Base-by-base conservation (phyloP, 2,888 invertebrate genomes). In the Crioceris asparagi region DNA sequence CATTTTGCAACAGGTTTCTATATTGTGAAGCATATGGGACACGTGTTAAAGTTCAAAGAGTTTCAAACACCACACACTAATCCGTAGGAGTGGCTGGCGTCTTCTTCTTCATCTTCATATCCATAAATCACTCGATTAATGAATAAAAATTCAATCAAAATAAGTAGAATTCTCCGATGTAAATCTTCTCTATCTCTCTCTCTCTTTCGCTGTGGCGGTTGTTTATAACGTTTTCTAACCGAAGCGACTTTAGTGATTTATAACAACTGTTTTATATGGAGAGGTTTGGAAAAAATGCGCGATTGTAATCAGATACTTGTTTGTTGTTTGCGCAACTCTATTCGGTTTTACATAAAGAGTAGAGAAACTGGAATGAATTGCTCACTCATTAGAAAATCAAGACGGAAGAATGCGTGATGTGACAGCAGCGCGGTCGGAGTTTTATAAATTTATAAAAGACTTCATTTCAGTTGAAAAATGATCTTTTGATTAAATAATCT, bases 111-210 rank as follows among this genome's bases (percentile, higher is more conserved):
- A n/a, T 11, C 21, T 19, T 30, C 35, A 29, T 16, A 35, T 35
- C 38, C 27, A 41, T 41, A 41, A 39, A 41, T 41, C 32, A 39
- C 36, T 10, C 5, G 29, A 30, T 36, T 35, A 45, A 38, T 36
- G 38, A 38, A 40, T 38, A 38, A 45, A 33, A 42, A 40, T 40
- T 36, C 38, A 38, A 42, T 42, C 38, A 37, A 39, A 39, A 41
- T 41, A 41, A 35, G 35, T 37, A 16, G 35, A 41, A 43, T 39
- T 43, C 39, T 38, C 26, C 32, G 37, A 39, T 31, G 37, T 39
- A 41, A 41, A 38, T 40, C 37, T 27, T 31, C n/a, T n/a, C n/a
- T n/a, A n/a, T n/a, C n/a, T n/a, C n/a, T n/a, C n/a, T n/a, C n/a
- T n/a, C n/a, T n/a, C n/a, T n/a, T n/a, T n/a, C n/a, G n/a, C n/a